Evolutionary conservation across 2,113 vertebrate species (phyloP).

Genomic region (Eolophus roseicapilla): DNA sequence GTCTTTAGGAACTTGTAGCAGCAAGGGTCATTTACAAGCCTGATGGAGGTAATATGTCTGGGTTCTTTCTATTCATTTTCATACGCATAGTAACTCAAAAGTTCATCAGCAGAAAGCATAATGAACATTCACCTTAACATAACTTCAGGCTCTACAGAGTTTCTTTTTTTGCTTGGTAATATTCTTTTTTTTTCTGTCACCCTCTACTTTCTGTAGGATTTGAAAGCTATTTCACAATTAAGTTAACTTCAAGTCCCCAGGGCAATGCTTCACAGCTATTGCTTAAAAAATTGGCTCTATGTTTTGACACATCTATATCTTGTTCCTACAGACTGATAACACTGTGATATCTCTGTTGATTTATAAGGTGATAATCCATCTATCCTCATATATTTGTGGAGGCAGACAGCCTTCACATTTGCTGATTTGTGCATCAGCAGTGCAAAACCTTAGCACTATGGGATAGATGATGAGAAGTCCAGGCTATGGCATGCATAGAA

Average conservation of each 20-base stretch:
- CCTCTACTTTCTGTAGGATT: neutral
- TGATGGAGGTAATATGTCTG: neutral
- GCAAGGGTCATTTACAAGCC: neutral
- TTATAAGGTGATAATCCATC: slow-evolving; percentile 20
- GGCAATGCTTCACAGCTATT: neutral
- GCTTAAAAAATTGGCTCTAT: slow-evolving; percentile 15
- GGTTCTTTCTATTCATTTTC: neutral
- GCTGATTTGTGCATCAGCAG: neutral
- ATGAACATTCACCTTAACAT: neutral
- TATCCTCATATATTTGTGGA: neutral
- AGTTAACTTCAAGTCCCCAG: neutral
- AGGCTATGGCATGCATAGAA: neutral
- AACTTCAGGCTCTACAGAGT: neutral
- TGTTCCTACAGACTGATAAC: slow-evolving; percentile 15
- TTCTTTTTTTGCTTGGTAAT: neutral
- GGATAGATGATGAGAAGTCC: neutral
- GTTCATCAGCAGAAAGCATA: neutral
- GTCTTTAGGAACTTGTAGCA: slow-evolving; percentile 30
- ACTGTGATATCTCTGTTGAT: slow-evolving; percentile 4
- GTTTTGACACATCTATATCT: slow-evolving; percentile 29
- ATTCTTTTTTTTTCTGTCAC: neutral
- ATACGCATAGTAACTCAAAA: neutral
- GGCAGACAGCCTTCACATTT: neutral
- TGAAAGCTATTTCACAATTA: slow-evolving; percentile 14
- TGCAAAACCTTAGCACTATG: neutral